Evolutionary conservation across 2,888 invertebrate species (phyloP).

Genomic region (Pharmacophagus antenor): DNA sequence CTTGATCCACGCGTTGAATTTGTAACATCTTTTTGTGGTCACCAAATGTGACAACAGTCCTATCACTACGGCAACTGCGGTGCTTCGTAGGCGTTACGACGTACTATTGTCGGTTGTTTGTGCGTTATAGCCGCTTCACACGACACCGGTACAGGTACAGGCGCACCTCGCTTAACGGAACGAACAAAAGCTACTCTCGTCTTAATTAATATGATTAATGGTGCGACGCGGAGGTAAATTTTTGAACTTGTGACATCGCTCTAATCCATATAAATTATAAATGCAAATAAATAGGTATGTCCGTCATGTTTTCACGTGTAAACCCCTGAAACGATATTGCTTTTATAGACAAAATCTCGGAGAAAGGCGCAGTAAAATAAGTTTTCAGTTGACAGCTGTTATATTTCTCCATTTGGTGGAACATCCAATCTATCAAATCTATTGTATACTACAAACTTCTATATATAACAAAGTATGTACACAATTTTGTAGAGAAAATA

Average conservation of each 20-base stretch:
- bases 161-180: slow-evolving; percentile 55
- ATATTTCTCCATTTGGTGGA: no score
- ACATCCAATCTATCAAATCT: no score
- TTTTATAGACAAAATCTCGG: no score
- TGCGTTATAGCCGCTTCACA: slow-evolving; percentile 50
- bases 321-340: no score
- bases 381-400: no score
- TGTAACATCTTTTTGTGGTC: no score
- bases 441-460: no score
- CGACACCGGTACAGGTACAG: slow-evolving; percentile 47
- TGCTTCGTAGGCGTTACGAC: slow-evolving; percentile 7
- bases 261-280: slow-evolving; percentile 61
- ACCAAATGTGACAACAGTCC: not conserved
- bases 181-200: slow-evolving; percentile 75
- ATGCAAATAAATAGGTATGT: not conserved
- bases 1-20: no score
- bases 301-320: not conserved
- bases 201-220: slow-evolving; percentile 81
- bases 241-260: slow-evolving; percentile 72
- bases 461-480: no score
- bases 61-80: not conserved
- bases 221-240: slow-evolving; percentile 64
- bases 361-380: no score
- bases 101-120: slow-evolving; percentile 17
- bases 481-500: no score